These are phyloP conservation scores for Anolis apletophallus DNA, from an alignment of 2,797 vertebrate genomes.

Conservation along the genomic window DNA sequence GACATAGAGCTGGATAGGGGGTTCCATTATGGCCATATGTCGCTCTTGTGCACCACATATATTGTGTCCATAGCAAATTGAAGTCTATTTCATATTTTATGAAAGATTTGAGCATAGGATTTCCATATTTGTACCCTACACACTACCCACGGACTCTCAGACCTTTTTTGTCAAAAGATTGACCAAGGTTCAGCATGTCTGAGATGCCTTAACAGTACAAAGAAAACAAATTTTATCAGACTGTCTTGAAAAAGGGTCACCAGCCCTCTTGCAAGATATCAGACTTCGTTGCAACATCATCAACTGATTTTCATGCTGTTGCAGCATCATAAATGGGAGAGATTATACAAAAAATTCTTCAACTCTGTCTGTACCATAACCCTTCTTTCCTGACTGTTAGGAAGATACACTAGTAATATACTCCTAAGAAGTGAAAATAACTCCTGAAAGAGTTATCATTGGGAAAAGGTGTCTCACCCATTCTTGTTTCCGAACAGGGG, in stretches of 20 bases:
- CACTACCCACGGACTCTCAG: neutral
- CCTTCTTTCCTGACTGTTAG: neutral
- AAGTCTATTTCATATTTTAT: neutral
- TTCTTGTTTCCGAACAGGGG: too few species aligned
- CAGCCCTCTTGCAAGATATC: too few species aligned
- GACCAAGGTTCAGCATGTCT: neutral
- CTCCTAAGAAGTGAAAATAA: too few species aligned
- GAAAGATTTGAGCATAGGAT: neutral
- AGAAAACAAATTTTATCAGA: neutral
- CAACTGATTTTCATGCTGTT: neutral
- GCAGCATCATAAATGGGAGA: neutral
- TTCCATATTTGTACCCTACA: neutral
- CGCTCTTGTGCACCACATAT: neutral
- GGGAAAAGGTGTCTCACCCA: too few species aligned
- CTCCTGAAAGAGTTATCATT: too few species aligned
- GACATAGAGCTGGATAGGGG: neutral
- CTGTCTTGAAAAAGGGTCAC: neutral
- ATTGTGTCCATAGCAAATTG: neutral
- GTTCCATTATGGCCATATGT: too few species aligned
- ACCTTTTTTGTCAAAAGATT: neutral
- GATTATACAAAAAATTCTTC: too few species aligned
- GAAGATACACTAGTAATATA: neutral
- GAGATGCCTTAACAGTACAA: neutral
- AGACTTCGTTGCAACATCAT: neutral
- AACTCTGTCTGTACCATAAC: too few species aligned